Evolutionary conservation across 2,113 vertebrate genomes (phyloP).

Genomic region (Malurus melanocephalus): DNA sequence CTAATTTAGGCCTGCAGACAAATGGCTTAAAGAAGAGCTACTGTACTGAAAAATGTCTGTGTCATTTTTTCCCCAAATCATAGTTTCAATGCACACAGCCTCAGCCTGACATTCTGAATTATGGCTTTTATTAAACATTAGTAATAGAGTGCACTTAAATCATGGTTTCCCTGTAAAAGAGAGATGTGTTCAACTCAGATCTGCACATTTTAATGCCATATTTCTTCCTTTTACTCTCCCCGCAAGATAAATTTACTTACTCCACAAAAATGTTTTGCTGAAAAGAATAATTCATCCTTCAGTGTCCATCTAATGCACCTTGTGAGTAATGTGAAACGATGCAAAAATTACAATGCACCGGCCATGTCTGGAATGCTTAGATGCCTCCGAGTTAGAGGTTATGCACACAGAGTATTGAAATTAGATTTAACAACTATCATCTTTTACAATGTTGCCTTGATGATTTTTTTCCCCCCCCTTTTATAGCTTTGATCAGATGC

Average conservation of each 20-base stretch:
- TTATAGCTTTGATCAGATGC: conserved; percentile 57
- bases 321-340: conserved; percentile 41
- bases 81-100: conserved; percentile 63
- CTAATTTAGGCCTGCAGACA: conserved; percentile 55
- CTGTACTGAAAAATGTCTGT: conserved; percentile 39
- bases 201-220: conserved; percentile 59
- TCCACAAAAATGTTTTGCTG: conserved; percentile 63
- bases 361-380: conserved; percentile 39
- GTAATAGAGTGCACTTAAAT: conserved; percentile 72
- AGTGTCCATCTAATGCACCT: conserved; percentile 46
- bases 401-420: conserved; percentile 62
- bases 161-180: conserved; percentile 69
- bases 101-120: conserved; percentile 69
- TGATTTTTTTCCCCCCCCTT: not conserved
- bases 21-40: conserved; percentile 60
- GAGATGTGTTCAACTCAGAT: conserved; percentile 54
- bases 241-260: conserved; percentile 64
- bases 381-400: conserved; percentile 56
- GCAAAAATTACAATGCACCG: conserved; percentile 48
- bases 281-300: conserved; percentile 66
- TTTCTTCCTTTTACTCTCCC: conserved; percentile 62
- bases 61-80: conserved; percentile 50
- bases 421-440: conserved; percentile 65
- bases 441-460: conserved; percentile 59
- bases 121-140: conserved; percentile 73